Evolutionary conservation across 1,140 invertebrate species (phyloP), one percentile per base, ranked within the genome.

Genomic region (Drosophila truncata): DNA sequence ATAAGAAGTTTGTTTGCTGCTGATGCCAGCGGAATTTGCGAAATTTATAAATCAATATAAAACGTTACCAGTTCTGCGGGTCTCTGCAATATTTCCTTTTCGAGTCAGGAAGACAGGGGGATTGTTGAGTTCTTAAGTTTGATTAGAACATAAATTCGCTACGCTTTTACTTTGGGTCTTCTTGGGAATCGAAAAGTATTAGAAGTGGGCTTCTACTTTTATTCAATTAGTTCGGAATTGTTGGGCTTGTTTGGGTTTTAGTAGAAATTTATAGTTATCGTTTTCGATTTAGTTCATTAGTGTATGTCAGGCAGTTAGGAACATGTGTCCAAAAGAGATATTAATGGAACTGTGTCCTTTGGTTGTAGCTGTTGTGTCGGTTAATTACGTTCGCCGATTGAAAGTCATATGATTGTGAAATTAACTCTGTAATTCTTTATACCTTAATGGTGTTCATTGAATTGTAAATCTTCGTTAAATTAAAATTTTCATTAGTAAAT

Each of bases 1-100:
- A 65, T 67, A 58, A 73, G 80, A 82, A 82, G 62, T 82, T 82
- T 83, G 80, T 79, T 83, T 83, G 80, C 60, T 82, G 80, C 80
- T 82, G 75, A 83, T 75, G 47, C 18, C 39, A 27, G 75, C 80
- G 77, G 70, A 82, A 74, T 67, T 23, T 74, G 42, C 39, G 50
- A 42, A 41, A 55, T 50, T 78, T 77, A 74, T 82, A 73, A 78
- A 82, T 82, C 69, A 78, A 78, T 76, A 55, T 57, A 29, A 54
- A 57, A 25, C 20, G 44, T 49, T 72, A 58, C 44, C 52, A 70
- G 65, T 71, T 71, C 13, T 70, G 31, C 67, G 49, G 31, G 49
- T 20, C 72, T 63, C 33, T 42, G 60, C 73, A 58, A 50, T 66
- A 59, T 59, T 11, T 20, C 10, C 35, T 0, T 16, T 23, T 25